Percentiles rank a stretch among this genome's conserved stretches.
phyloP scores from a whole-genome alignment of 2,113 vertebrate species.

The Leptobrachium leishanense region DNA sequence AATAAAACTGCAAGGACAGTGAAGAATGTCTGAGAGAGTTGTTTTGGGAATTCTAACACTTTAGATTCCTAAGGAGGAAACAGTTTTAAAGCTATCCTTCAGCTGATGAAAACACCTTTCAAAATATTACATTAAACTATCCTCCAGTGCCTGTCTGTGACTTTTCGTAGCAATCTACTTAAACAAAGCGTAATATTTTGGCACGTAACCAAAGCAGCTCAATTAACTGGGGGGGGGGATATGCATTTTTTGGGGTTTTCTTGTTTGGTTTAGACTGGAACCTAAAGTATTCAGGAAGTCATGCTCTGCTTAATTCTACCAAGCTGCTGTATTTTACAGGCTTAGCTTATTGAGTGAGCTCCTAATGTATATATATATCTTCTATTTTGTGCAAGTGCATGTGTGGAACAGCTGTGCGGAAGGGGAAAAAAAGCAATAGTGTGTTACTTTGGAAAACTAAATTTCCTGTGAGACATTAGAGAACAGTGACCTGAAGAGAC shows the following conservation, averaged over 20 bases:
- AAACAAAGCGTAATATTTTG: slow-evolving; percentile 64
- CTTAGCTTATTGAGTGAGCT: slow-evolving; percentile 47
- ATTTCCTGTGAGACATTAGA: slow-evolving; percentile 59
- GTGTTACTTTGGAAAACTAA: slow-evolving; percentile 51
- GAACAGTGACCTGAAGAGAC: slow-evolving; percentile 57
- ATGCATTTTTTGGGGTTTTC: slow-evolving; percentile 52
- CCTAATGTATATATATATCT: slow-evolving; percentile 47
- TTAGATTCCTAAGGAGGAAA: slow-evolving; percentile 12
- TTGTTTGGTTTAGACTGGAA: slow-evolving; percentile 59
- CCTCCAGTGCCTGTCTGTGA: slow-evolving; percentile 58
- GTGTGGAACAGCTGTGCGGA: slow-evolving; percentile 61
- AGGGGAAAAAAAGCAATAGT: slow-evolving; percentile 51
- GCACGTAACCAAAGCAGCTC: slow-evolving; percentile 54
- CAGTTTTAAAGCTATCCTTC: slow-evolving; percentile 52
- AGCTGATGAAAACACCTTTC: slow-evolving; percentile 62
- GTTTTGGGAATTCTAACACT: slow-evolving; percentile 23
- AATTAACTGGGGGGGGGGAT: slow-evolving; percentile 58
- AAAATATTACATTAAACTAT: slow-evolving; percentile 61
- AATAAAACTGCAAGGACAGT: not conserved
- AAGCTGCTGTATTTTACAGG: slow-evolving; percentile 58
- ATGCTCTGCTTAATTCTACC: slow-evolving; percentile 55
- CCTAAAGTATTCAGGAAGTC: slow-evolving; percentile 55
- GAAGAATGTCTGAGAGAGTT: not conserved
- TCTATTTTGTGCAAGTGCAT: slow-evolving; percentile 49
- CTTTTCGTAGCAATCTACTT: slow-evolving; percentile 65